Evolutionary conservation across 2,113 vertebrate genomes (phyloP).

Genomic region (Alexandromys fortis): DNA sequence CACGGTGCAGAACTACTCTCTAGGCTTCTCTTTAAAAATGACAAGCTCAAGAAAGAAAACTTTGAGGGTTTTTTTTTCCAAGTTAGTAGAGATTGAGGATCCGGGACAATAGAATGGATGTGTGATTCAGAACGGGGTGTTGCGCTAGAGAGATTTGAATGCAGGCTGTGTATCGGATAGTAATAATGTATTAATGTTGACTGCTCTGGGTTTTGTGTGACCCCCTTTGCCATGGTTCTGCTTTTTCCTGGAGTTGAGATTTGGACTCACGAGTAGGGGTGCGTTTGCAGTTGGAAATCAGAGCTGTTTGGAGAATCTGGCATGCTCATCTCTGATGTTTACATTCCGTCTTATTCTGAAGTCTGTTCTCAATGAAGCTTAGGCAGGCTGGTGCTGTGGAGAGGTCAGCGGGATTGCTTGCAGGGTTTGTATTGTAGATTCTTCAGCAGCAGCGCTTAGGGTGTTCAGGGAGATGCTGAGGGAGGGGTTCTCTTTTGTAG

Average conservation of each 20-base stretch:
- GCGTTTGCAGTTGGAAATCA: not conserved
- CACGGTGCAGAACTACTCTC: not conserved
- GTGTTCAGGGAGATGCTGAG: not conserved
- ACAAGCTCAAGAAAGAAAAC: conserved; percentile 23
- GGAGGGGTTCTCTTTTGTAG: not conserved
- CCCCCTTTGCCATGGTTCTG: not conserved
- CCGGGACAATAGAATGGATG: not conserved
- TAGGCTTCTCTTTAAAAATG: not conserved
- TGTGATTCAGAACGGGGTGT: not conserved
- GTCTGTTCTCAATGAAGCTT: conserved; percentile 9
- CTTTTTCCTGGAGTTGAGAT: not conserved
- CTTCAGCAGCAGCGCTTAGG: not conserved
- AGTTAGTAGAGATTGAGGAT: not conserved
- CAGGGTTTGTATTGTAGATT: not conserved
- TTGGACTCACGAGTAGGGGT: not conserved
- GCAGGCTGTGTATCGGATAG: not conserved
- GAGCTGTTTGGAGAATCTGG: not conserved
- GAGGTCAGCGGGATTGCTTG: not conserved
- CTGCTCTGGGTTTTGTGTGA: not conserved
- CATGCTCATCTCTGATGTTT: not conserved
- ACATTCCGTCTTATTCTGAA: not conserved
- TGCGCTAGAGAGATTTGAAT: not conserved
- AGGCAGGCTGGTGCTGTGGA: not conserved
- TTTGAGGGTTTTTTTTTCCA: not conserved
- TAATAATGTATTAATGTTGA: not conserved